Evolutionary conservation across 2,888 invertebrate genomes (phyloP).

Genomic region (Cremastobaeus sp.): DNA sequence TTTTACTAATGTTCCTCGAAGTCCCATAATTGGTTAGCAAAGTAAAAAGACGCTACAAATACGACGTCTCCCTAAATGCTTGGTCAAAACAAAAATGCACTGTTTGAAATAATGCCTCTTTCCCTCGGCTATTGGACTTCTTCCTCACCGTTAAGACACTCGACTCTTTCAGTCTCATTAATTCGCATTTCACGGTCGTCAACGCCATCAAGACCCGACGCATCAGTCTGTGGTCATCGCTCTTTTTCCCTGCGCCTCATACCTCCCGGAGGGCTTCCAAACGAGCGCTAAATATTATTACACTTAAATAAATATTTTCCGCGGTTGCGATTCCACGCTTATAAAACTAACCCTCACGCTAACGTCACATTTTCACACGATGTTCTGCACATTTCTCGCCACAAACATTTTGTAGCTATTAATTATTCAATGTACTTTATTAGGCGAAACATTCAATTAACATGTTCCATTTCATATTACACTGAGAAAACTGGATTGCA

Average conservation of each 20-base stretch:
- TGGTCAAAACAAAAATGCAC: conserved; percentile 51
- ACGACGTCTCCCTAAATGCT: conserved; percentile 34
- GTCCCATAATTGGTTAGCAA: conserved; percentile 29
- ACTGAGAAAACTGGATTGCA: too few species aligned
- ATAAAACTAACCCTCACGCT: conserved; percentile 38
- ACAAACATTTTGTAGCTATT: conserved; percentile 38
- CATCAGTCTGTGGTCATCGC: conserved; percentile 55
- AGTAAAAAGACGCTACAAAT: conserved; percentile 38
- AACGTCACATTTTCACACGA: conserved; percentile 52
- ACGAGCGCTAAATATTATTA: conserved; percentile 58
- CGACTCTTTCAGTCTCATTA: conserved; percentile 62
- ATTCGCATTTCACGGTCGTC: conserved; percentile 69
- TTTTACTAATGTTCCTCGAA: conserved; percentile 27
- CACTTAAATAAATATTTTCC: conserved; percentile 60
- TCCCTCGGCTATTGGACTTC: conserved; percentile 48
- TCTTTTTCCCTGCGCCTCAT: conserved; percentile 30
- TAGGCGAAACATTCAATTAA: not conserved
- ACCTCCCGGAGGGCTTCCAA: conserved; percentile 53
- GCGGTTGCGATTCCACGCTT: conserved; percentile 56
- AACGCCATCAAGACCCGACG: conserved; percentile 55
- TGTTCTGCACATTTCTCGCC: conserved; percentile 37
- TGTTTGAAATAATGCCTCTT: conserved; percentile 50
- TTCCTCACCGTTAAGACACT: conserved; percentile 46
- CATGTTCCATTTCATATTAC: not conserved
- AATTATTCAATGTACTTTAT: conserved; percentile 32